Percentiles rank a stretch among this genome's conserved stretches.
Evolutionary conservation across 2,888 invertebrate genomes (phyloP).

Genomic region (Himalopsyche tibetana): DNA sequence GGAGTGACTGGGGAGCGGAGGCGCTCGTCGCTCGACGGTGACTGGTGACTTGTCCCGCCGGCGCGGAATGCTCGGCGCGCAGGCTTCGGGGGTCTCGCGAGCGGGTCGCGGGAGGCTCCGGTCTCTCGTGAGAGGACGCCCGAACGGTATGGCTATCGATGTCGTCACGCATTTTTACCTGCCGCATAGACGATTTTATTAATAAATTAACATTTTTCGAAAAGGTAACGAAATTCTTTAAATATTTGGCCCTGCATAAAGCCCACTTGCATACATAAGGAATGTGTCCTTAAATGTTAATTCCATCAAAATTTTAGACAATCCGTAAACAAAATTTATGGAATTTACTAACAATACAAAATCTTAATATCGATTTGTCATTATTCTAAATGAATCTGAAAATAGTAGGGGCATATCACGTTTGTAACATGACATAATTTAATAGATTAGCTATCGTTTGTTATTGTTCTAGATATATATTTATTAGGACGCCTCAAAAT

Average conservation of each 20-base stretch:
- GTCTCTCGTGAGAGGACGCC: slow-evolving; percentile 23
- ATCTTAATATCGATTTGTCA: no score
- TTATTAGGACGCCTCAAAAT: no score
- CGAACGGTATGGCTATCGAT: slow-evolving; percentile 26
- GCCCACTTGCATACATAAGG: background rate
- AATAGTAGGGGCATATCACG: no score
- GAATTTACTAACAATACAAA: no score
- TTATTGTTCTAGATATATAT: no score
- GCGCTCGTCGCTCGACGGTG: slow-evolving; percentile 12
- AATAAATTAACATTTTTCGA: slow-evolving; percentile 5
- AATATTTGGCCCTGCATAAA: slow-evolving; percentile 4
- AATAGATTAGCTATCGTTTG: no score
- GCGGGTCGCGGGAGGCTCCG: slow-evolving; percentile 24
- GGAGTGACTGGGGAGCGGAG: slow-evolving; percentile 11
- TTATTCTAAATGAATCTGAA: no score
- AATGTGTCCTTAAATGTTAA: background rate
- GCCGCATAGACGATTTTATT: slow-evolving; percentile 10
- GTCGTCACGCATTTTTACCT: slow-evolving; percentile 34
- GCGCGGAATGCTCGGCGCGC: slow-evolving; percentile 34
- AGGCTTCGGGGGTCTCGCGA: slow-evolving; percentile 20
- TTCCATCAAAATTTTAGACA: no score
- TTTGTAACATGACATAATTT: no score
- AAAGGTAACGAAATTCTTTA: slow-evolving; percentile 29
- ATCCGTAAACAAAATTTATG: no score
- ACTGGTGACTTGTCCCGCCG: slow-evolving; percentile 3